phyloP scores from a whole-genome alignment of 2,888 invertebrate species.

The Polymixis lichenea region DNA sequence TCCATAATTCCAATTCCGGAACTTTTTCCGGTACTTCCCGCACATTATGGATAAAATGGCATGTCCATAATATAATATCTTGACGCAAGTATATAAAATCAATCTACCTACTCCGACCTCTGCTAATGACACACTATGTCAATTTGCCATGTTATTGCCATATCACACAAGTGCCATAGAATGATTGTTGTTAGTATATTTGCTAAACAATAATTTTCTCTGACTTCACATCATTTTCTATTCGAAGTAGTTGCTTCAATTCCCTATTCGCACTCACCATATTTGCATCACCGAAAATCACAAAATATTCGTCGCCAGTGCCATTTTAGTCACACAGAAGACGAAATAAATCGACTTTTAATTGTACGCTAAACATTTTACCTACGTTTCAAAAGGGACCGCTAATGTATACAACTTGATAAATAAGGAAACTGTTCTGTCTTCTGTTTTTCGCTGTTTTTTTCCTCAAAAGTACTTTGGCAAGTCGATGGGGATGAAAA shows the following conservation, averaged over 20 bases:
- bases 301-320: background rate
- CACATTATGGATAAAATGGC: no score
- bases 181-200: no score
- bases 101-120: no score
- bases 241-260: background rate
- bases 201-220: background rate
- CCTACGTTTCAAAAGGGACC: slow-evolving; percentile 46
- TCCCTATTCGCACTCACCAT: background rate
- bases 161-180: no score
- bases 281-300: slow-evolving; percentile 2
- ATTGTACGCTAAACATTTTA: slow-evolving; percentile 64
- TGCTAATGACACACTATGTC: no score
- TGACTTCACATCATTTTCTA: background rate
- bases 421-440: slow-evolving; percentile 46
- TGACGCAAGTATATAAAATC: no score
- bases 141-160: no score
- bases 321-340: slow-evolving; percentile 46
- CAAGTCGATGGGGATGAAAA: slow-evolving; percentile 27
- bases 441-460: slow-evolving; percentile 24
- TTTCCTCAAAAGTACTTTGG: slow-evolving; percentile 50
- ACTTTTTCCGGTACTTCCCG: no score
- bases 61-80: no score
- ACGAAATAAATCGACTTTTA: slow-evolving; percentile 64
- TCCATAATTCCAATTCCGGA: no score
- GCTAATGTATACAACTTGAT: slow-evolving; percentile 52